Evolutionary conservation across 2,797 vertebrate species (phyloP), one percentile per base, ranked within the genome.

Genomic region (Fratercula arctica): DNA sequence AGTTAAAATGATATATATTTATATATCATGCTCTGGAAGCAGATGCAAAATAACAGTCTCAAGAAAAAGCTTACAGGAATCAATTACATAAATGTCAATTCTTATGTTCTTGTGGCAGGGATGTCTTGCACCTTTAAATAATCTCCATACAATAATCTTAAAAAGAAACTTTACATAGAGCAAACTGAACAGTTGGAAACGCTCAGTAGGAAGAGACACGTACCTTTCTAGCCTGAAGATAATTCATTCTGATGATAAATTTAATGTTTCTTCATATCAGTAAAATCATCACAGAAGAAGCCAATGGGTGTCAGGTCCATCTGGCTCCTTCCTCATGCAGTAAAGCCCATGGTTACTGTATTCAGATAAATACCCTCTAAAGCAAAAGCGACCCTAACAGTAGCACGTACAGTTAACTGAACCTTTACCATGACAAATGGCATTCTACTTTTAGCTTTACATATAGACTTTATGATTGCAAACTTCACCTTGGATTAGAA

Each of bases 1-100:
- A 56, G 23, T 73, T 89, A 61, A 90, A 89, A 78, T 72, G 1
- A 84, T 31, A 59, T 31, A 26, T 53, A 39, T 56, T 72, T 72
- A 74, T 46, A 16, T 21, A 61, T n/a, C 43, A 73, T 54, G 28
- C 28, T 61, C 57, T 67, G 84, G 90, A 95, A 97, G 66, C 86
- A 92, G 59, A 97, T 76, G 50, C 86, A 97, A 96, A 96, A 83
- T 69, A 91, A 87, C 39, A 94, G 60, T 84, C 73, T 96, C 75
- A 95, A 96, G 83, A 94, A 83, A 96, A 97, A 93, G 39, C 26
- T 81, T 76, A 64, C 33, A 76, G 35, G 39, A 88, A 86, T 75
- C 50, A 66, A 46, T 93, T 67, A 81, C 20, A 78, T 50, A 72
- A 43, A 66, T 11, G 11, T 23, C 31, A 90, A 0, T 64, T 83